Percentiles rank a stretch among this genome's conserved stretches.
Conservation (phyloP, 2,797 vertebrate genomes). For the Acanthurus tractus region DNA sequence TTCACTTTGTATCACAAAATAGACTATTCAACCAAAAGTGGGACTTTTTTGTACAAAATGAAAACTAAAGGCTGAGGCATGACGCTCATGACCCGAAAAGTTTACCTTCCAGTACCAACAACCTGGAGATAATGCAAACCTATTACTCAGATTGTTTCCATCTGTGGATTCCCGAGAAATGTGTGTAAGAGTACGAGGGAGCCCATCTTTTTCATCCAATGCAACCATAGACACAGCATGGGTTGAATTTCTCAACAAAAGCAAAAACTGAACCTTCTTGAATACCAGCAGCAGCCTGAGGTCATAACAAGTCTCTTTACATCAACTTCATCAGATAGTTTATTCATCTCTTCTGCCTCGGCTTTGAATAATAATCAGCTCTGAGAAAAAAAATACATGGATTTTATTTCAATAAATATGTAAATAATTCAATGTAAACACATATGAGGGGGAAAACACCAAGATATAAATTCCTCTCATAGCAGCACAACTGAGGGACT, state of each 20-base stretch:
- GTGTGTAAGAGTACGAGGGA: neutral
- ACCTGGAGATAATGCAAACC: neutral
- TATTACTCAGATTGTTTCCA: neutral
- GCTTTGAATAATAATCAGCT: slow-evolving; percentile 58
- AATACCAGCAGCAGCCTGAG: slow-evolving; percentile 11
- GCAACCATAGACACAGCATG: slow-evolving; percentile 16
- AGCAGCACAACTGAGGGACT: slow-evolving; percentile 37
- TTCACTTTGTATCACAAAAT: neutral
- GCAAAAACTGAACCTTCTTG: neutral
- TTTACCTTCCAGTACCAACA: neutral
- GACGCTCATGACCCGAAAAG: neutral
- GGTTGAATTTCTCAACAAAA: slow-evolving; percentile 15
- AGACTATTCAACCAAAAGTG: slow-evolving; percentile 1
- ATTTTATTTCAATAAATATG: slow-evolving; percentile 48
- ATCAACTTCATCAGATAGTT: slow-evolving; percentile 50
- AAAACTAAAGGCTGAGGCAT: neutral
- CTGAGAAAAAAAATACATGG: slow-evolving; percentile 33
- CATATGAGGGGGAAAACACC: slow-evolving; percentile 44
- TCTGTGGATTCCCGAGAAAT: slow-evolving; percentile 16
- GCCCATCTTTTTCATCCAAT: slow-evolving; percentile 13
- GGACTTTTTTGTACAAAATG: neutral
- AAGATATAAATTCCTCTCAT: slow-evolving; percentile 42
- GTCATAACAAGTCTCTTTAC: slow-evolving; percentile 40
- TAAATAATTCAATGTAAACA: slow-evolving; percentile 66
- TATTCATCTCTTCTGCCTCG: slow-evolving; percentile 55